These are phyloP conservation scores for Lepidochrysops patricia DNA, from an alignment of 2,888 invertebrate genomes.

Conservation along the genomic window DNA sequence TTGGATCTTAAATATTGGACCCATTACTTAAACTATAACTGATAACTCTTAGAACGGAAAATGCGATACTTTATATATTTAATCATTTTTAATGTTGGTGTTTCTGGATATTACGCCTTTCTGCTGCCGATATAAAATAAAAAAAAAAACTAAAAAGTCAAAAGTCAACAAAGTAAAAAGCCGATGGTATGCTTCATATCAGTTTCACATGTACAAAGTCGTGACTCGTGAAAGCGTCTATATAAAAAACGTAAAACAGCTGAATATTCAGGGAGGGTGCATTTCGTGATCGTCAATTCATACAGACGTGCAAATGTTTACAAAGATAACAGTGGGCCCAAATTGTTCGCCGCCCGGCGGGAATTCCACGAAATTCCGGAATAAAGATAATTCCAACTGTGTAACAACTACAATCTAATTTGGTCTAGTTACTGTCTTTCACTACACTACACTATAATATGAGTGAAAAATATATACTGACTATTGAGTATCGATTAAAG, in stretches of 20 bases:
- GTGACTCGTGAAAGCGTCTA: not conserved
- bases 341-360: not conserved
- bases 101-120: no score
- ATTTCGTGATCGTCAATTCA: conserved; percentile 13
- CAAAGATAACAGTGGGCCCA: conserved; percentile 7
- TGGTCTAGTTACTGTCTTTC: no score
- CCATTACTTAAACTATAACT: no score
- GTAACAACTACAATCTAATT: not conserved
- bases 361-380: not conserved
- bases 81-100: no score
- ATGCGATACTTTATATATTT: no score
- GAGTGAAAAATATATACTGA: no score
- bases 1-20: not conserved
- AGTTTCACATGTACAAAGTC: not conserved
- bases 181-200: not conserved
- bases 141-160: no score
- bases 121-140: no score
- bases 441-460: no score
- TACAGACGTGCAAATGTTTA: conserved; percentile 24
- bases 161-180: not conserved
- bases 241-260: not conserved
- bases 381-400: not conserved
- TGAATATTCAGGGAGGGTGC: not conserved
- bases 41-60: no score
- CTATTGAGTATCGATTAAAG: no score